These are phyloP conservation scores for Propithecus deckenii DNA, from an alignment of 2,797 vertebrate genomes.

Conservation along the genomic window DNA sequence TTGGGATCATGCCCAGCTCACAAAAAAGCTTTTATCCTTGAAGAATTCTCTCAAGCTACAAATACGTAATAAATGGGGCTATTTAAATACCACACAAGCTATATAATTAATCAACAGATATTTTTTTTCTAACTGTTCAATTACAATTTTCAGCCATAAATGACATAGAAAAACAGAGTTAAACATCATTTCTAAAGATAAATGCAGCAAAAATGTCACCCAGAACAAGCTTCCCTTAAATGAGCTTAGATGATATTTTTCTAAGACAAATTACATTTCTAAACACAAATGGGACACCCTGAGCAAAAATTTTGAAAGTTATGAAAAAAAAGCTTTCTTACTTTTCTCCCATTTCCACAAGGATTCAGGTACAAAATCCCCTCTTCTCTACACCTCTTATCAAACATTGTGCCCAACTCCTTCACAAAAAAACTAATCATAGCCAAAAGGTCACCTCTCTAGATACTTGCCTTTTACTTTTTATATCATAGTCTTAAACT, in stretches of 20 bases:
- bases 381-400: neutral
- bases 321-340: neutral
- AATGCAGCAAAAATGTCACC: conserved; percentile 19
- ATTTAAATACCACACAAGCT: conserved; percentile 50
- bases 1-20: neutral
- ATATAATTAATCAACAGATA: conserved; percentile 64
- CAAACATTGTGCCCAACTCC: neutral
- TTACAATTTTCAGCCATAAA: conserved; percentile 33
- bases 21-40: conserved; percentile 34
- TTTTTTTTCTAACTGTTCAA: conserved; percentile 6
- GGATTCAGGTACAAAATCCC: neutral
- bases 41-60: conserved; percentile 22
- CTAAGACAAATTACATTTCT: conserved; percentile 46
- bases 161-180: conserved; percentile 16
- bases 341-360: neutral
- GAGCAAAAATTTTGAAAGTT: neutral
- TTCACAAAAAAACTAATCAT: neutral
- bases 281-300: neutral
- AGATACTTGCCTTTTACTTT: neutral
- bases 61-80: conserved; percentile 45
- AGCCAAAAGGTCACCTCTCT: neutral
- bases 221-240: neutral
- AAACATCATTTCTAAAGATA: conserved; percentile 64
- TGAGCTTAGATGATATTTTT: conserved; percentile 5
- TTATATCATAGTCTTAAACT: neutral